Evolutionary conservation across 1,140 invertebrate genomes (phyloP), one percentile per base, ranked within the genome.

Genomic region (Ridgeia piscesae): DNA sequence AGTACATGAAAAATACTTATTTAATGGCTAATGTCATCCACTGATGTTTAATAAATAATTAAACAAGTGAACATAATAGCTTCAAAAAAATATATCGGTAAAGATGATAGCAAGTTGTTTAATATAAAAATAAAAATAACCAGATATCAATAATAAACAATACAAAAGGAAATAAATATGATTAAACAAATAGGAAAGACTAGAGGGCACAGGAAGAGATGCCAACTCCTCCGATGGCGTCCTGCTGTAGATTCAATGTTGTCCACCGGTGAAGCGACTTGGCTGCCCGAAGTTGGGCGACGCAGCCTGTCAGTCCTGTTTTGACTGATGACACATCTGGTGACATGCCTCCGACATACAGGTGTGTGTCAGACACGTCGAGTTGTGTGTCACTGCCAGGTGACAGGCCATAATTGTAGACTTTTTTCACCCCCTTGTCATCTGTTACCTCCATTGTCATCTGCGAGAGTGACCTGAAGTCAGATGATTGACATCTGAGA

Each of bases 271-370:
- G 1, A 90, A 33, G 4, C 4, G 6, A 90, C 21, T 90, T 8
- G 89, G 89, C 89, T 34, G 89, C 89, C n/a, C 89, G 89, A 14
- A 90, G 35, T 33, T 90, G 89, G n/a, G 6, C 35, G 31, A 90
- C 89, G 31, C 89, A 90, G n/a, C 89, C 89, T 21, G 34, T 90
- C 6, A 90, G 35, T 90, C 89, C 89, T 31, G n/a, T 90, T 33
- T 34, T 21, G 35, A 34, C 89, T 33, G 89, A 90, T 34, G 89
- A 8, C 33, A 90, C n/a, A 33, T 90, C 35, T 90, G 17, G 33
- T 90, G 89, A 35, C 89, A 90, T 14, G 31, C 89, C 89, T 90
- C 89, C 89, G 35, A 90, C 11, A 27, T 90, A 90, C 34, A 90
- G 34, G 35, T 34, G 89, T 34, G 34, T 33, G 21, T 90, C 31